Evolutionary conservation across 2,113 vertebrate genomes (phyloP).

Genomic region (Myrmecophaga tridactyla): DNA sequence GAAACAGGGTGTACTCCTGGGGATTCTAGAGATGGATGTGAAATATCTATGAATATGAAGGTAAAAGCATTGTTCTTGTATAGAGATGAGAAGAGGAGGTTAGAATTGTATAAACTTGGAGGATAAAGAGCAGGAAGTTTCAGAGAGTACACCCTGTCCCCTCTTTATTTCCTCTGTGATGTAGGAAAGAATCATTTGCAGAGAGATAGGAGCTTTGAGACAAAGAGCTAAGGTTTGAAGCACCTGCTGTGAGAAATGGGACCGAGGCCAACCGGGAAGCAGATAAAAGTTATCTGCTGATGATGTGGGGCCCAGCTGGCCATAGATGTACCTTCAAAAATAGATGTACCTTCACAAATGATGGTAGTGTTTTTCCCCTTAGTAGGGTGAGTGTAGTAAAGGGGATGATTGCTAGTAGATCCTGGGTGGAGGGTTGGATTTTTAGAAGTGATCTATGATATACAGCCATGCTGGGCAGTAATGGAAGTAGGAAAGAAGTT

Average conservation of each 20-base stretch:
- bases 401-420: background rate
- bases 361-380: background rate
- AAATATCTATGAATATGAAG: background rate
- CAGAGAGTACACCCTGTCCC: background rate
- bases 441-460: background rate
- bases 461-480: background rate
- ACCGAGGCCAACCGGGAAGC: background rate
- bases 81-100: background rate
- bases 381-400: background rate
- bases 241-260: background rate
- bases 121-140: background rate
- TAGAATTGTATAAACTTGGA: background rate
- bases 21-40: background rate
- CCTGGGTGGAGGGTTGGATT: background rate
- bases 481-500: background rate
- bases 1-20: no score
- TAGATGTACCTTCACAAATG: background rate
- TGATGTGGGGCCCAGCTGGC: background rate
- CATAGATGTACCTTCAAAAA: no score
- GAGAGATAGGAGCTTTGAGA: background rate
- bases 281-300: background rate
- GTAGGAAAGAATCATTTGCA: background rate
- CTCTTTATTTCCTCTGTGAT: background rate
- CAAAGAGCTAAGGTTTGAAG: constrained; percentile 8
- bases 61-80: background rate